Conservation (phyloP, 1,140 invertebrate species). For the Elysia chlorotica region DNA sequence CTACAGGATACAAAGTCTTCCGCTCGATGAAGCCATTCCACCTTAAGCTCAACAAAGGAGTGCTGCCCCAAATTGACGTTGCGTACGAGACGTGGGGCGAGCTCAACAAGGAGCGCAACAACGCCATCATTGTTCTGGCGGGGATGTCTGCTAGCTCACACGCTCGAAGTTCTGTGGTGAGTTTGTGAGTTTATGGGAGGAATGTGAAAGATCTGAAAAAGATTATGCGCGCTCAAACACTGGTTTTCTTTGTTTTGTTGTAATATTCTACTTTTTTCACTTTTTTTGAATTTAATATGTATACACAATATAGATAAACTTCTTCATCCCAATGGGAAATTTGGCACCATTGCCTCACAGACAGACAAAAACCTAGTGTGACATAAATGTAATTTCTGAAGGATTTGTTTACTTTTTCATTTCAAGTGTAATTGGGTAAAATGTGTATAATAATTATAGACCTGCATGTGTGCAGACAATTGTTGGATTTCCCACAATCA, state of each 20-base stretch:
- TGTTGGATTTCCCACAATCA: too few relatives aligned
- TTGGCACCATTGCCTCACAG: background rate
- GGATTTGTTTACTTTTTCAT: too few relatives aligned
- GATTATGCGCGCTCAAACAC: background rate
- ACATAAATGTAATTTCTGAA: too few relatives aligned
- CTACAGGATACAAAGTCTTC: constrained; percentile 52
- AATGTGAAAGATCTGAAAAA: background rate
- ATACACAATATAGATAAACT: background rate
- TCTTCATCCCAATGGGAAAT: background rate
- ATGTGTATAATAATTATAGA: too few relatives aligned
- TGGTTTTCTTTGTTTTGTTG: background rate
- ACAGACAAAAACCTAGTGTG: too few relatives aligned
- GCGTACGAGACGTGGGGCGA: constrained; percentile 64
- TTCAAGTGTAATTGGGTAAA: too few relatives aligned
- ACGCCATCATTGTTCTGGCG: constrained; percentile 59
- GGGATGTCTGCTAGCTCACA: constrained; percentile 61
- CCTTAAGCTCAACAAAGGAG: constrained; percentile 48
- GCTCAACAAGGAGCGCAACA: constrained; percentile 56
- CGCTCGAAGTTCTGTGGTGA: constrained; percentile 57
- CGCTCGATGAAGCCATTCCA: constrained; percentile 44
- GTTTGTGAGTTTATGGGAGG: background rate
- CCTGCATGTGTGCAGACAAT: too few relatives aligned
- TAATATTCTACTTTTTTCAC: background rate
- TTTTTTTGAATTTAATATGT: background rate
- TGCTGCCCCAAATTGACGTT: constrained; percentile 54